These are phyloP conservation scores for Cheilosia soror DNA, from an alignment of 2,888 invertebrate species.

Conservation along the genomic window DNA sequence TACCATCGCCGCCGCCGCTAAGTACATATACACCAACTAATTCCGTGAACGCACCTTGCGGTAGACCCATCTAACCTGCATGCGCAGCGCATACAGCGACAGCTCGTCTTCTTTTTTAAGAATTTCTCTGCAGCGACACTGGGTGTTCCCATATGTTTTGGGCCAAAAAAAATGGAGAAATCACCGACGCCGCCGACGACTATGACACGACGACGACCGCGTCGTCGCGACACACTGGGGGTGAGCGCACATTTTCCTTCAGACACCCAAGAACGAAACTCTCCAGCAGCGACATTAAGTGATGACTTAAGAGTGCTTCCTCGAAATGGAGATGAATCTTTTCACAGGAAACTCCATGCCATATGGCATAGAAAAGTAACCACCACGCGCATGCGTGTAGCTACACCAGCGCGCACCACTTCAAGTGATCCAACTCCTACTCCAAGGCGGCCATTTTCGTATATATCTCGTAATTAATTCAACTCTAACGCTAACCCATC, in stretches of 20 bases:
- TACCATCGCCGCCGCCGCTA: slow-evolving; percentile 48
- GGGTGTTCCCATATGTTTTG: slow-evolving; percentile 69
- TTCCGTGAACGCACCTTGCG: slow-evolving; percentile 75
- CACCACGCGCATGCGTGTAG: slow-evolving; percentile 25
- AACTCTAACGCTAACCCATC: slow-evolving; percentile 57
- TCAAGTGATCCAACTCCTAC: slow-evolving; percentile 40
- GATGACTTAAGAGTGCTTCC: slow-evolving; percentile 74
- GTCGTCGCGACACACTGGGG: slow-evolving; percentile 70
- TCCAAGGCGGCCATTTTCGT: slow-evolving; percentile 54
- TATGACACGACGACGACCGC: slow-evolving; percentile 1
- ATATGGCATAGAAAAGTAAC: slow-evolving; percentile 49
- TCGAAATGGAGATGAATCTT: slow-evolving; percentile 73
- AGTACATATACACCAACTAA: slow-evolving; percentile 59
- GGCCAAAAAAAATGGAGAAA: slow-evolving; percentile 26
- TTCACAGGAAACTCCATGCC: slow-evolving; percentile 69
- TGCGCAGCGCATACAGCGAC: slow-evolving; percentile 15
- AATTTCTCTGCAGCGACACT: slow-evolving; percentile 65
- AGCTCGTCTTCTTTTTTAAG: slow-evolving; percentile 50
- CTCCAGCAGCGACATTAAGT: slow-evolving; percentile 74
- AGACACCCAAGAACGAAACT: slow-evolving; percentile 55
- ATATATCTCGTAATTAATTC: slow-evolving; percentile 71
- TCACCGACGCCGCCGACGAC: slow-evolving; percentile 10
- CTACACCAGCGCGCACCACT: slow-evolving; percentile 5
- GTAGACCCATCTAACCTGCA: slow-evolving; percentile 72
- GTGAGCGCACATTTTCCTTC: slow-evolving; percentile 43